Base-by-base conservation (phyloP, 2,797 vertebrate species). In the Enteromius argenteus region DNA sequence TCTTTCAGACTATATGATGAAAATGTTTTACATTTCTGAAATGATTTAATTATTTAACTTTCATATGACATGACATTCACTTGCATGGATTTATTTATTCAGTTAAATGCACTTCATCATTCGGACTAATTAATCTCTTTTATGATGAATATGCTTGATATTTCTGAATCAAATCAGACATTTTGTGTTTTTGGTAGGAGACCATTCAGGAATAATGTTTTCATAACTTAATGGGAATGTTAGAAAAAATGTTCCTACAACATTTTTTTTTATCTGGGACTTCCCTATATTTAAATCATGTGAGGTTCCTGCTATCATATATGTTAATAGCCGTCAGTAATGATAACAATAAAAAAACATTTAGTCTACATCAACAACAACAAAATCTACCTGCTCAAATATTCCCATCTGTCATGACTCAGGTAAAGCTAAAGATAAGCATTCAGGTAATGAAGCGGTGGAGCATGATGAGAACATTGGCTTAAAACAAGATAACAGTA, bases 401-500 rank as follows among this genome's bases (percentile, higher is more conserved):
- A 68, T 53, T 19, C 32, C 68, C 60, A 56, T 83, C 62, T 56
- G 72, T 51, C 60, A 39, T 27, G 62, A 68, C 72, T 76, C 46
- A 32, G 23, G 51, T 83, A 73, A 81, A 73, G 44, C 81, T 75
- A 66, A 37, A 75, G 72, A 83, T 75, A 78, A 84, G 39, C 21
- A 21, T 46, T 62, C 7, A 19, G 8, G 62, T 35, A 77, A 69
- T 62, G 68, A 46, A 83, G 32, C 58, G 51, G 6, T 51, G 66
- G 66, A 62, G 75, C 75, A 30, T 7, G 67, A 37, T 0, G 64
- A 71, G 74, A 79, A 84, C 82, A 79, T 79, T 72, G 66, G 39
- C 66, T 30, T 84, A 32, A 76, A 83, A 67, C 64, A 49, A 79
- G 82, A 84, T 84, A 84, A 84, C 39, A 49, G 49, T 32, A 27